phyloP scores from a whole-genome alignment of 2,113 vertebrate species.

The Varanus komodoensis region DNA sequence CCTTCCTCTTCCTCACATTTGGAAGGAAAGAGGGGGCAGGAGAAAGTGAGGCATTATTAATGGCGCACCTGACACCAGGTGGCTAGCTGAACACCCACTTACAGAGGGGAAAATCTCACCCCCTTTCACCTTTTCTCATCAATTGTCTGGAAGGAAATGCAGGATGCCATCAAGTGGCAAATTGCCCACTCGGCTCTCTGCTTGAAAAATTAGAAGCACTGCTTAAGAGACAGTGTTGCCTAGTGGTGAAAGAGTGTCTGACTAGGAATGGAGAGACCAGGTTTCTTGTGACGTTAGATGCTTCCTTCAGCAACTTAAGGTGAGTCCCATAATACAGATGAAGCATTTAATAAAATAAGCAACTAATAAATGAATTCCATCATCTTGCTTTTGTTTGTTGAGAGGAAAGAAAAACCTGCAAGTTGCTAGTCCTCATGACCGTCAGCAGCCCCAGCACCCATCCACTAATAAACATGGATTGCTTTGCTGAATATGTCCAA shows the following conservation, averaged over 20 bases:
- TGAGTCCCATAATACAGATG: too few species aligned
- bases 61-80: neutral
- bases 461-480: neutral
- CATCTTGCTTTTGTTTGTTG: neutral
- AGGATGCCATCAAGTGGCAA: neutral
- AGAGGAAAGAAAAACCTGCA: neutral
- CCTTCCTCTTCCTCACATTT: neutral
- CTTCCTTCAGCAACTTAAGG: too few species aligned
- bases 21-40: too few species aligned
- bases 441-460: too few species aligned
- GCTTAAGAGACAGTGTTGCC: neutral
- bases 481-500: neutral
- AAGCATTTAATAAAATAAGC: too few species aligned
- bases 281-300: neutral
- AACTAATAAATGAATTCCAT: neutral
- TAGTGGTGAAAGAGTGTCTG: neutral
- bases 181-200: neutral
- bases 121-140: neutral
- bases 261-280: too few species aligned
- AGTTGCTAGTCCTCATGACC: neutral
- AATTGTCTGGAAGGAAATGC: neutral
- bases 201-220: neutral
- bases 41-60: neutral
- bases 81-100: neutral
- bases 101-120: slow-evolving; percentile 18